phyloP scores from a whole-genome alignment of 92 coral and sea anemone genomes.

The Porites divaricata region DNA sequence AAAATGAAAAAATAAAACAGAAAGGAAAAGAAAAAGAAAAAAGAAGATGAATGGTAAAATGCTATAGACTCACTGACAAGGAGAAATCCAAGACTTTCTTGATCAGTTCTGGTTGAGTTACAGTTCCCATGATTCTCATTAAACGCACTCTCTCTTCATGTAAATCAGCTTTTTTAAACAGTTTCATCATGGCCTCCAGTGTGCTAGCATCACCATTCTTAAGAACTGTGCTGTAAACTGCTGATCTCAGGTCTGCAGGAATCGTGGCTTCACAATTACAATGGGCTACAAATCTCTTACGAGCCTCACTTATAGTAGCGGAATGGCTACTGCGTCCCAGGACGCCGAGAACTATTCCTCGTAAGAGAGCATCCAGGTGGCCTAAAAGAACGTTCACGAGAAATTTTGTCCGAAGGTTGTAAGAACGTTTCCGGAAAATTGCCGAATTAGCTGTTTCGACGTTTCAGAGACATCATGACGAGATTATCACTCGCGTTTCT shows the following conservation, averaged over 20 bases:
- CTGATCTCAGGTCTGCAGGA: slow-evolving; percentile 86
- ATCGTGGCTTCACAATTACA: slow-evolving; percentile 77
- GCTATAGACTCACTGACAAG: slow-evolving; percentile 72
- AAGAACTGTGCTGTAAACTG: slow-evolving; percentile 90
- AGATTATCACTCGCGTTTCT: too few species aligned
- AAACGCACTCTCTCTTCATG: slow-evolving; percentile 91
- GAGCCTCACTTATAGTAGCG: slow-evolving; percentile 81
- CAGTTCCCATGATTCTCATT: slow-evolving; percentile 94
- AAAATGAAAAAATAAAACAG: too few species aligned
- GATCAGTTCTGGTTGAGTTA: slow-evolving; percentile 84
- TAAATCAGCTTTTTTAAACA: slow-evolving; percentile 87
- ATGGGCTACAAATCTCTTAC: slow-evolving; percentile 84
- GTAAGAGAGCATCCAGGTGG: slow-evolving; percentile 89
- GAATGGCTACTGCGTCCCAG: slow-evolving; percentile 88
- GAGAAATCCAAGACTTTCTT: slow-evolving; percentile 88
- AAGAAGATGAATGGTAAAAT: neutral
- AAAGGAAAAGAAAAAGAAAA: neutral
- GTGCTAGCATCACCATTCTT: slow-evolving; percentile 78
- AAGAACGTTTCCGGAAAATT: too few species aligned
- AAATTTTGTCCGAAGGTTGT: too few species aligned
- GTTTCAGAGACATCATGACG: too few species aligned
- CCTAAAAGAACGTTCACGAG: slow-evolving; percentile 43
- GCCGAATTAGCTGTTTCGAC: too few species aligned
- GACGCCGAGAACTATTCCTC: slow-evolving; percentile 89
- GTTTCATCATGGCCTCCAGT: slow-evolving; percentile 73